Evolutionary conservation across 2,888 invertebrate genomes (phyloP).

Genomic region (Luperina nickerlii): DNA sequence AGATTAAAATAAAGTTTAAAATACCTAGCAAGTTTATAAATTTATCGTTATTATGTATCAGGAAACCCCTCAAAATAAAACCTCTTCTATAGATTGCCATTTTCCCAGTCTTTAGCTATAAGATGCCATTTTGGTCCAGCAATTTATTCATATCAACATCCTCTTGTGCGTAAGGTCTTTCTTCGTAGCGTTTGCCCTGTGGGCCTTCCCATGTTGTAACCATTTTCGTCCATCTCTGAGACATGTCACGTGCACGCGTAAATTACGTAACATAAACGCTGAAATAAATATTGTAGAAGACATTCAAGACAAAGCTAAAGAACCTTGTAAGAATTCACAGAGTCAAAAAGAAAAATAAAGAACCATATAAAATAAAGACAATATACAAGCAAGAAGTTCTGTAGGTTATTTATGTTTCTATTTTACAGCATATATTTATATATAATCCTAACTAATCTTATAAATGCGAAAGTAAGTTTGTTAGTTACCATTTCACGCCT

Average conservation of each 20-base stretch:
- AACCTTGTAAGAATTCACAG: slow-evolving; percentile 13
- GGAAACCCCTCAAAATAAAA: background rate
- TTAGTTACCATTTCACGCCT: no score
- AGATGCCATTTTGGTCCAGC: background rate
- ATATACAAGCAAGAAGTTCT: slow-evolving; percentile 3
- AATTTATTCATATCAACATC: background rate
- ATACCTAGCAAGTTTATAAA: background rate
- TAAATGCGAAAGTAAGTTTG: no score
- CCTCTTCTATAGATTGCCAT: background rate
- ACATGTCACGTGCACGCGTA: no score
- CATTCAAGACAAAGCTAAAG: background rate
- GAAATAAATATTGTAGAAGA: background rate
- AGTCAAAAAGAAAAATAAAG: slow-evolving; percentile 8
- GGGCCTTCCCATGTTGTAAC: background rate
- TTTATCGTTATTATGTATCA: no score
- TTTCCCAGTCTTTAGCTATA: background rate
- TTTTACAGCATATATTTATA: no score
- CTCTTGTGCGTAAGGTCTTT: background rate
- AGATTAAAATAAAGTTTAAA: background rate
- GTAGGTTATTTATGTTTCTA: no score
- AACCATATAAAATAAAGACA: slow-evolving; percentile 6
- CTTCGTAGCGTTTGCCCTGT: background rate
- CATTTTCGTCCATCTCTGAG: background rate
- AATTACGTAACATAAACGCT: background rate
- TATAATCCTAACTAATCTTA: no score